phyloP scores from a whole-genome alignment of 2,113 vertebrate species.

The Lepisosteus oculatus region DNA sequence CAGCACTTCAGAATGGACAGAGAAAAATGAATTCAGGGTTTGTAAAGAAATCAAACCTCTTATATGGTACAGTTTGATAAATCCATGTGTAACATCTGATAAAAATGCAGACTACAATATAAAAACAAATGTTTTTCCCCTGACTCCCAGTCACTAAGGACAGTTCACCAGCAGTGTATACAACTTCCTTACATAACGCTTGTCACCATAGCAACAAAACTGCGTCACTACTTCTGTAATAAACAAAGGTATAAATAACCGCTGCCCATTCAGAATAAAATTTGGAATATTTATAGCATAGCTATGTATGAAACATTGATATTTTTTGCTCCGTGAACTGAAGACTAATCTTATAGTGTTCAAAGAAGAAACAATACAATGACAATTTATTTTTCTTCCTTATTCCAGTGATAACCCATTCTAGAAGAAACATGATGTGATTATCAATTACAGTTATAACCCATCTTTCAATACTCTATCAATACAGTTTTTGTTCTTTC shows the following conservation, averaged over 20 bases:
- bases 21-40: too few species aligned
- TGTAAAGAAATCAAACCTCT: too few species aligned
- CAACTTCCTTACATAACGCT: slow-evolving; percentile 42
- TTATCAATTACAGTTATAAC: too few species aligned
- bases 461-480: too few species aligned
- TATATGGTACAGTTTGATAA: too few species aligned
- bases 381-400: background rate
- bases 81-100: too few species aligned
- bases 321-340: background rate
- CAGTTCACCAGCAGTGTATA: slow-evolving; percentile 2
- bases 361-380: background rate
- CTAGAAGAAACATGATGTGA: too few species aligned
- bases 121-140: background rate
- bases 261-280: background rate
- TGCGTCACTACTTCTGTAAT: slow-evolving; percentile 8
- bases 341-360: background rate
- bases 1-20: too few species aligned
- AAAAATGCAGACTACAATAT: too few species aligned
- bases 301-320: background rate
- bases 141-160: background rate
- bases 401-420: too few species aligned
- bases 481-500: too few species aligned
- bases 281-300: slow-evolving; percentile 7
- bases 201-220: slow-evolving; percentile 45
- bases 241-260: slow-evolving; percentile 16